These are phyloP conservation scores for Dryas iulia DNA, from an alignment of 1,140 invertebrate genomes.

Conservation along the genomic window DNA sequence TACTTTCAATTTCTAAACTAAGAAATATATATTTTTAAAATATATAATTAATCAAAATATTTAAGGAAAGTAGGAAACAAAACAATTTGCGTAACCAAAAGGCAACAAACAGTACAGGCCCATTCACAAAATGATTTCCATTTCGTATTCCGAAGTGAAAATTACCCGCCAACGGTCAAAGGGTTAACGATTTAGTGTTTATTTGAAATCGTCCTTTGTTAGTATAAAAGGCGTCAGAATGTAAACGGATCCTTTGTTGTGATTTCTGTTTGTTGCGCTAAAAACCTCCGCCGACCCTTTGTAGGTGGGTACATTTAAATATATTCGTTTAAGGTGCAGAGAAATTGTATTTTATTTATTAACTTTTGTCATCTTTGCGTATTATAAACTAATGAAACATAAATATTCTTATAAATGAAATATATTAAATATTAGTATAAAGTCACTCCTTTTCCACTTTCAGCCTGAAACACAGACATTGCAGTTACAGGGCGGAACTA, in stretches of 20 bases:
- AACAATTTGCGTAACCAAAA: neutral
- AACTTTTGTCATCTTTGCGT: neutral
- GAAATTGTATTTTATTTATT: neutral
- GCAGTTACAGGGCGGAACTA: too few species aligned
- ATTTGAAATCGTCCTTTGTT: slow-evolving; percentile 77
- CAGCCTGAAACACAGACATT: too few species aligned
- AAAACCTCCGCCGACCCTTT: slow-evolving; percentile 26
- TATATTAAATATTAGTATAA: too few species aligned
- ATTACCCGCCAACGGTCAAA: slow-evolving; percentile 75
- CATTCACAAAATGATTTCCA: slow-evolving; percentile 70
- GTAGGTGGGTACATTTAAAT: slow-evolving; percentile 13
- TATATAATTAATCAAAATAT: too few species aligned
- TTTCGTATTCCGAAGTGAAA: slow-evolving; percentile 75
- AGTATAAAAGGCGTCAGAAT: slow-evolving; percentile 75
- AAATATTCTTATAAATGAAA: too few species aligned
- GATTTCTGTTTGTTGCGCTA: slow-evolving; percentile 59
- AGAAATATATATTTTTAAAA: too few species aligned
- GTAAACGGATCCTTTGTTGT: slow-evolving; percentile 72
- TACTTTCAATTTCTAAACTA: too few species aligned
- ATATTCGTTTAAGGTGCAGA: neutral
- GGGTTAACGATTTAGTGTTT: slow-evolving; percentile 77
- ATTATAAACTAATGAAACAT: too few species aligned
- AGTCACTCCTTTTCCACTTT: too few species aligned
- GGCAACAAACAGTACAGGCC: slow-evolving; percentile 17
- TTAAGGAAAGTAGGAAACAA: too few species aligned